Evolutionary conservation across 2,797 vertebrate species (phyloP), one percentile per base, ranked within the genome.

Genomic region (Myotis planiceps): DNA sequence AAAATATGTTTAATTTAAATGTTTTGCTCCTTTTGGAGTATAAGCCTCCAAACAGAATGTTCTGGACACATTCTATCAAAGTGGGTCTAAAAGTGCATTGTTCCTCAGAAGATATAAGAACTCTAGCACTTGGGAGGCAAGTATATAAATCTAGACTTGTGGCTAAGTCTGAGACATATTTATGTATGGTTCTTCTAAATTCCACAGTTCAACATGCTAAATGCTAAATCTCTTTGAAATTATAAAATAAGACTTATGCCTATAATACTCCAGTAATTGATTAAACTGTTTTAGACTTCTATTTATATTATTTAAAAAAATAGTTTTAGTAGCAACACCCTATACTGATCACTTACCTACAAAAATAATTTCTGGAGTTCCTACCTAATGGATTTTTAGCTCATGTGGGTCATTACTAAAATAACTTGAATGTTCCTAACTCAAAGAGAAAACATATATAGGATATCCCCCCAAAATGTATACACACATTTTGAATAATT

Each of bases 201-300:
- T 69, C 42, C 53, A 71, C 1, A 82, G n/a, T 74, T 84, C 34
- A 65, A 37, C 49, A 65, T 63, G 49, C 82, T 89, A 93, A 94
- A 79, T 60, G 32, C 23, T 69, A 94, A 89, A 68, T 42, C 29
- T 86, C 53, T 72, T 45, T 78, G 25, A 53, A 76, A 69, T 72
- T 21, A 78, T 68, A 32, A 60, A 66, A 65, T 3, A 87, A 45
- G 29, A 12, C 69, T 78, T 58, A 75, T 23, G 29, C 10, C 74
- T 75, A 9, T 65, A 89, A 53, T 63, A 86, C 16, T 34, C 14
- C n/a, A 78, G 18, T 18, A 68, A 45, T 2, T 87, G 60, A 87
- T 45, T 92, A 81, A 84, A 96, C 19, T 79, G 14, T 60, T 90
- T 86, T 60, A 39, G n/a, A 92, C 6, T 89, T 79, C 71, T 72